Conservation (phyloP, 2,888 invertebrate genomes). For the Anarsia innoxiella region DNA sequence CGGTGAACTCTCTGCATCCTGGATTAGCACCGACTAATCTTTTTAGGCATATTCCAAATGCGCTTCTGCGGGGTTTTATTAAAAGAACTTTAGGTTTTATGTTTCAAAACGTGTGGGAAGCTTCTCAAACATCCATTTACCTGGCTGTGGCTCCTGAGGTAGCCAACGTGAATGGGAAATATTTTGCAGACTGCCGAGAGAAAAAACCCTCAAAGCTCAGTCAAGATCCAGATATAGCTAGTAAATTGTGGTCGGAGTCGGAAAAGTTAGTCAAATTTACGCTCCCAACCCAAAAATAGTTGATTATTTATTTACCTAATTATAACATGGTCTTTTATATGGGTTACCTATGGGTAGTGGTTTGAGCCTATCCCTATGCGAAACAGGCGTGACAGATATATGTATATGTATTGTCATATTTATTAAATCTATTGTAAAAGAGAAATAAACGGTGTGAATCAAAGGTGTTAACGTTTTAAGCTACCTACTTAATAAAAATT, state of each 20-base stretch:
- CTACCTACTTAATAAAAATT: too few species aligned
- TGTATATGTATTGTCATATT: too few species aligned
- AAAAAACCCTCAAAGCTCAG: constrained; percentile 67
- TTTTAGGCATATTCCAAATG: constrained; percentile 74
- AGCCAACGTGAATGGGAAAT: constrained; percentile 76
- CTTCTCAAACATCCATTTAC: constrained; percentile 79
- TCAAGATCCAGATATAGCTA: constrained; percentile 66
- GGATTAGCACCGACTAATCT: constrained; percentile 81
- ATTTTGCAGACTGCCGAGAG: constrained; percentile 77
- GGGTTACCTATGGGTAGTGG: too few species aligned
- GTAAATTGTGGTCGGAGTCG: constrained; percentile 79
- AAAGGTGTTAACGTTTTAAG: too few species aligned
- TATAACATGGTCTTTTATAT: too few species aligned
- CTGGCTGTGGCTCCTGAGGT: constrained; percentile 73
- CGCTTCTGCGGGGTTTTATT: constrained; percentile 40
- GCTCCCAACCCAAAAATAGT: constrained; percentile 20
- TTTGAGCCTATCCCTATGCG: too few species aligned
- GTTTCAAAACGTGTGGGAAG: constrained; percentile 78
- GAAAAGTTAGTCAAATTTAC: constrained; percentile 67
- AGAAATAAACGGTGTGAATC: too few species aligned
- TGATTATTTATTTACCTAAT: too few species aligned
- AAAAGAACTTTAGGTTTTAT: constrained; percentile 38
- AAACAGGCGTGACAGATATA: too few species aligned
- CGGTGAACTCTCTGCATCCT: constrained; percentile 82
- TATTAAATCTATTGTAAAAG: too few species aligned